phyloP scores from a whole-genome alignment of 2,888 invertebrate species.

The Spodoptera picta region DNA sequence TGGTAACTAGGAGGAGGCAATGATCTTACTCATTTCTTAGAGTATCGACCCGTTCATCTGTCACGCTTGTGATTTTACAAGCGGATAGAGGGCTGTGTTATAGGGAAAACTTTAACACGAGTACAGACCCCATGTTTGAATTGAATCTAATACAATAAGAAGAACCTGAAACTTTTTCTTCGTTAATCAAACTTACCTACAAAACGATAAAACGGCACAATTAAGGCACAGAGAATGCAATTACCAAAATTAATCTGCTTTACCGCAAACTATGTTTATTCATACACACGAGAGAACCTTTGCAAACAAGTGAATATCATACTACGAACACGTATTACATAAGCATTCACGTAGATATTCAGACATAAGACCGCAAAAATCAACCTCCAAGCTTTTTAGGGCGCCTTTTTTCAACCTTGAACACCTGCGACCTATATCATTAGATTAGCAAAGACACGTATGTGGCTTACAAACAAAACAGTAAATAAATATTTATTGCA shows the following conservation, averaged over 20 bases:
- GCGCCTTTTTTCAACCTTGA: constrained; percentile 13
- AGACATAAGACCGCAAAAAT: not conserved
- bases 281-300: constrained; percentile 33
- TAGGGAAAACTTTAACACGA: too few relatives aligned
- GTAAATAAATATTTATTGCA: constrained; percentile 39
- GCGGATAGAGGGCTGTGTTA: too few relatives aligned
- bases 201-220: constrained; percentile 10
- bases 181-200: not conserved
- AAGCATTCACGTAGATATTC: constrained; percentile 19
- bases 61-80: too few relatives aligned
- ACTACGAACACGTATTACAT: constrained; percentile 12
- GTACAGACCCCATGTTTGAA: too few relatives aligned
- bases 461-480: constrained; percentile 27
- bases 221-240: constrained; percentile 24
- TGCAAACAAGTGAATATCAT: constrained; percentile 35
- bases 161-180: too few relatives aligned
- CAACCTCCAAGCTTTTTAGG: not conserved
- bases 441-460: constrained; percentile 25
- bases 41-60: constrained; percentile 22
- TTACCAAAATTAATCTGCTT: constrained; percentile 45
- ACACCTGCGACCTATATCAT: constrained; percentile 28
- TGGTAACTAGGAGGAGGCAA: constrained; percentile 32
- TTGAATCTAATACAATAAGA: too few relatives aligned
- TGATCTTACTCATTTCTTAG: constrained; percentile 36
- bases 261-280: constrained; percentile 34